These are phyloP conservation scores for Bemisia tabaci DNA, from an alignment of 1,140 invertebrate species.

Conservation along the genomic window DNA sequence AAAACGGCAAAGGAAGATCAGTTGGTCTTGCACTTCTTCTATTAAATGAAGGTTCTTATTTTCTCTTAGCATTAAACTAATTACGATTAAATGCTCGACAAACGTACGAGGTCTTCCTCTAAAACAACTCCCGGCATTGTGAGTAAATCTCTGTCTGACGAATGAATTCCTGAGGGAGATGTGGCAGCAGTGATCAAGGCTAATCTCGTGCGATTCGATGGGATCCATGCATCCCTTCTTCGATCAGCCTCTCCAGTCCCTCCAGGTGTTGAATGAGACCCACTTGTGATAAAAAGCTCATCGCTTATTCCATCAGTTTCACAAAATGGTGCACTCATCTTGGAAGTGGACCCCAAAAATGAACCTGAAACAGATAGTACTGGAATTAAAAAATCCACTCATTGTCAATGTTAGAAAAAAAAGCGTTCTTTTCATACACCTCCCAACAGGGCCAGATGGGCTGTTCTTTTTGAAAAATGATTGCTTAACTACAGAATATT, in stretches of 20 bases:
- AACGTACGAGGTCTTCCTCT: constrained; percentile 56
- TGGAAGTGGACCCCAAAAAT: constrained; percentile 3
- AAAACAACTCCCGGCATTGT: constrained; percentile 56
- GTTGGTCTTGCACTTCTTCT: no score
- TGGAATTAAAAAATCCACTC: not conserved
- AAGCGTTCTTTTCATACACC: no score
- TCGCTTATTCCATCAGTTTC: constrained; percentile 8
- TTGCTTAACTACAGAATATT: no score
- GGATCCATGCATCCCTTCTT: constrained; percentile 60
- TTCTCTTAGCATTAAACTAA: no score
- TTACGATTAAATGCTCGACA: no score
- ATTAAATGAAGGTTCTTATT: no score
- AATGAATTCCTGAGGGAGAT: constrained; percentile 46
- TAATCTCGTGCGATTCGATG: constrained; percentile 47
- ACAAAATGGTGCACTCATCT: not conserved
- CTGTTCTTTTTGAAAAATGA: not conserved
- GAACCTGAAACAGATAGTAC: not conserved
- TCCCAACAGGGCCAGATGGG: not conserved
- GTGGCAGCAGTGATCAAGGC: constrained; percentile 45
- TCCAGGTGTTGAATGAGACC: constrained; percentile 2
- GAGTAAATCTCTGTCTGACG: constrained; percentile 47
- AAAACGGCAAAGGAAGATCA: no score
- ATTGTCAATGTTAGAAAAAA: no score
- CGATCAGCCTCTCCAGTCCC: constrained; percentile 49
- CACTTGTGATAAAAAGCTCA: constrained; percentile 6